A percentile compares a stretch with the other conserved stretches of the same genome.
Evolutionary conservation across 2,888 invertebrate genomes (phyloP).

Genomic region (Drosophila kambysellisi): DNA sequence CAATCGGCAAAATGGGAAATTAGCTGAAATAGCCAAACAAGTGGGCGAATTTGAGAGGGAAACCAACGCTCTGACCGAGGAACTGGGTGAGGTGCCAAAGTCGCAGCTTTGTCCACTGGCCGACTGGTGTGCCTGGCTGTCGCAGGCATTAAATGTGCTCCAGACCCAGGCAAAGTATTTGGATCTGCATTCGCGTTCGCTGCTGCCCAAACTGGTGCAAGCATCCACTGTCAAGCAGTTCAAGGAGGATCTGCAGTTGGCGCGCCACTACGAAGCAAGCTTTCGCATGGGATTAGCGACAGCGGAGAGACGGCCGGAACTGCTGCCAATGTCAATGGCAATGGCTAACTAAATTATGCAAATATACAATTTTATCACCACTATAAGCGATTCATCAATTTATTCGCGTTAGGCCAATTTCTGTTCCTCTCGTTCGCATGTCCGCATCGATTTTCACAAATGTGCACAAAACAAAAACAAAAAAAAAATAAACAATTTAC

Average conservation of each 20-base stretch:
- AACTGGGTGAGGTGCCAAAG: neutral
- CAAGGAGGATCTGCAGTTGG: slow-evolving; percentile 29
- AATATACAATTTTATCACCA: neutral
- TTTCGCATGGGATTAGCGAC: slow-evolving; percentile 41
- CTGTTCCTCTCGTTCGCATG: neutral
- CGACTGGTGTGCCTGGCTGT: slow-evolving; percentile 41
- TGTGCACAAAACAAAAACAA: slow-evolving; percentile 49
- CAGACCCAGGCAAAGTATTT: slow-evolving; percentile 55
- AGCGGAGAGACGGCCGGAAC: slow-evolving; percentile 5
- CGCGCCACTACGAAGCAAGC: slow-evolving; percentile 14
- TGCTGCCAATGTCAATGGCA: slow-evolving; percentile 1
- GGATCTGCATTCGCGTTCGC: slow-evolving; percentile 26
- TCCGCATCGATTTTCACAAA: slow-evolving; percentile 7
- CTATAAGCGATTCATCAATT: slow-evolving; percentile 3
- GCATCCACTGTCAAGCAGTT: slow-evolving; percentile 36
- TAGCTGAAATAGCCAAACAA: slow-evolving; percentile 26
- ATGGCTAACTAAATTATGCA: slow-evolving; percentile 2
- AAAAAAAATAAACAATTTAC: slow-evolving; percentile 14
- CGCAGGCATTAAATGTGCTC: slow-evolving; percentile 17
- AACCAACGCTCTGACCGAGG: slow-evolving; percentile 1
- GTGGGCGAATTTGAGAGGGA: slow-evolving; percentile 24
- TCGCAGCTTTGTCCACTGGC: neutral
- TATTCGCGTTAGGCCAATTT: neutral
- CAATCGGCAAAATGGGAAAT: neutral
- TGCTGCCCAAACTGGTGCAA: slow-evolving; percentile 30